Evolutionary conservation across 2,113 vertebrate species (phyloP), one percentile per base, ranked within the genome.

Genomic region (Acanthisitta chloris): DNA sequence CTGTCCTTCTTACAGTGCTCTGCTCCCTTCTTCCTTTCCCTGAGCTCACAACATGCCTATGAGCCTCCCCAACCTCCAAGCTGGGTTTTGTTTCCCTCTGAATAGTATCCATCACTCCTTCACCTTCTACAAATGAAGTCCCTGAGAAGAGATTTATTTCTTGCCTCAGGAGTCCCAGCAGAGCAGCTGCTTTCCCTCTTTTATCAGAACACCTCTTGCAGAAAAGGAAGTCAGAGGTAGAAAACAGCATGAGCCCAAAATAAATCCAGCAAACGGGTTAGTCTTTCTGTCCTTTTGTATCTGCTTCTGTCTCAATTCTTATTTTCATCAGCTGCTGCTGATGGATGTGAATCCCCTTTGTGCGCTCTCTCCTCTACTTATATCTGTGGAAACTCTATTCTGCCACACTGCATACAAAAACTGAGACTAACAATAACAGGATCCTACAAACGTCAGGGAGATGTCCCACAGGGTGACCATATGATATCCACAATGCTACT

Each of bases 351-450:
- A 81, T 83, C 85, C 73, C 34, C 80, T 88, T 61, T 65, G 36
- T 3, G 1, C 3, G 2, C 51, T 85, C 45, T 79, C 57, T 67
- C 38, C 55, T 73, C 55, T 90, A 26, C 69, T 90, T 94, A 17
- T 45, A 91, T 31, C 46, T 48, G 5, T 69, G 52, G 31, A 71
- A 86, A 79, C 64, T 73, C 71, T 84, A 40, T 86, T 79, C 81
- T 81, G 77, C 34, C 51, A 71, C n/a, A 21, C 25, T 69, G 40
- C 69, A 80, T 46, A 82, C n/a, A 90, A 64, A 67, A 71, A 86
- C 52, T 72, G 81, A 87, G 73, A 92, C 64, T 87, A 94, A 91
- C 83, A 87, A 31, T 48, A 91, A 92, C 66, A 95, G 38, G 72
- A 82, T 85, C 38, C 52, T 45, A 46, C 23, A 54, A 43, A 59